Conservation (phyloP, 2,888 invertebrate species). For the Phorcus lineatus region DNA sequence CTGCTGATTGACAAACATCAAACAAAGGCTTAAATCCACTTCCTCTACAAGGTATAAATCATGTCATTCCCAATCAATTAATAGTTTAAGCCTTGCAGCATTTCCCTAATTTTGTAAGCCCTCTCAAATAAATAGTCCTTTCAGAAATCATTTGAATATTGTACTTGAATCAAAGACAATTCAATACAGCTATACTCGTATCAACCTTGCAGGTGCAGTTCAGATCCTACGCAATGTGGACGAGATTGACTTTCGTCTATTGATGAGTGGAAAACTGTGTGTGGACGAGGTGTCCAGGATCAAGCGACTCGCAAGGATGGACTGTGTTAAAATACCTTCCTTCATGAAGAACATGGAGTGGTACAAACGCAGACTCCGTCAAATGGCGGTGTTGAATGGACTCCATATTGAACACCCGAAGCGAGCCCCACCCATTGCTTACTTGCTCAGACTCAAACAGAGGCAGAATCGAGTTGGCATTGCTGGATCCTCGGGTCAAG, state of each 20-base stretch:
- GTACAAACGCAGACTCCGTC: conserved; percentile 61
- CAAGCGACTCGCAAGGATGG: conserved; percentile 65
- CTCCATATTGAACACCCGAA: conserved; percentile 54
- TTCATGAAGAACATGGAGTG: conserved; percentile 70
- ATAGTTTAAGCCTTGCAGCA: no score
- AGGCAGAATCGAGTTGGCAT: conserved; percentile 51
- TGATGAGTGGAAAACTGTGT: conserved; percentile 73
- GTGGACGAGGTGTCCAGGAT: conserved; percentile 68
- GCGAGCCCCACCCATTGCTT: conserved; percentile 51
- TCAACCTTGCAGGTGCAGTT: conserved; percentile 66
- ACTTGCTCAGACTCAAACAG: conserved; percentile 52
- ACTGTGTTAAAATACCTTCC: conserved; percentile 67
- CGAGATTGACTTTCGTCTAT: conserved; percentile 70
- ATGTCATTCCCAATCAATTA: no score
- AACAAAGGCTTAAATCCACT: no score
- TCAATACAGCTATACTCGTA: no score
- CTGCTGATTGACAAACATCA: no score
- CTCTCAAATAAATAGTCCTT: no score
- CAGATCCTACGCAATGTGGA: conserved; percentile 71
- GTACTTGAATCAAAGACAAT: no score
- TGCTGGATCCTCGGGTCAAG: conserved; percentile 33
- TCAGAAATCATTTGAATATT: no score
- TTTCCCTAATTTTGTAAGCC: no score
- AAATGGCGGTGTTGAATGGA: conserved; percentile 67
- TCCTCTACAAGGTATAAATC: no score